phyloP scores from a whole-genome alignment of 1,140 invertebrate species.

The Drosophila mojavensis region DNA sequence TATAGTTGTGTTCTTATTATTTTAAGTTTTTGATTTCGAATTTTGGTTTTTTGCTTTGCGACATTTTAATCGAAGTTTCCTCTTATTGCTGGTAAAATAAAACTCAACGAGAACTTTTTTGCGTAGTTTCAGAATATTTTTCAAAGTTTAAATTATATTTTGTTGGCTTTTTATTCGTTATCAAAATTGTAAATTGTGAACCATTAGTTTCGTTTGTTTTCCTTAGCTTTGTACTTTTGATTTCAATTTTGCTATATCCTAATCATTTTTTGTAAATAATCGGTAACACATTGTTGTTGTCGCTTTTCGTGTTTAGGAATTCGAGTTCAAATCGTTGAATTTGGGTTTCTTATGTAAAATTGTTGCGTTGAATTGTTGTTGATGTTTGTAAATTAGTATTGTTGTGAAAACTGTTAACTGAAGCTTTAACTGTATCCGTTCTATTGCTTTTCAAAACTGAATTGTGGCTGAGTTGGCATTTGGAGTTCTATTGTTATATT shows the following conservation, averaged over 20 bases:
- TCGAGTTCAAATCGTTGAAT: slow-evolving; percentile 14
- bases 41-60: not conserved
- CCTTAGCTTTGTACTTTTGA: slow-evolving; percentile 74
- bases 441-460: slow-evolving; percentile 75
- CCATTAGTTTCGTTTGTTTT: slow-evolving; percentile 31
- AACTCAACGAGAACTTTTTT: not conserved
- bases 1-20: too few species aligned
- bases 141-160: too few species aligned
- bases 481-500: slow-evolving; percentile 56
- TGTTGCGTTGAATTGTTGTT: slow-evolving; percentile 27
- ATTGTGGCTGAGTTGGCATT: slow-evolving; percentile 57
- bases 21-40: too few species aligned
- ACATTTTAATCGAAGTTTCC: not conserved
- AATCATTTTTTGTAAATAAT: slow-evolving; percentile 7
- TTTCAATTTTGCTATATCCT: slow-evolving; percentile 65
- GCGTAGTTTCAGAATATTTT: not conserved
- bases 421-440: slow-evolving; percentile 59
- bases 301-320: not conserved
- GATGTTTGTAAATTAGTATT: slow-evolving; percentile 25
- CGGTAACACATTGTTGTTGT: not conserved
- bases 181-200: slow-evolving; percentile 26
- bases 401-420: slow-evolving; percentile 23
- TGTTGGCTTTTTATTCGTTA: slow-evolving; percentile 1
- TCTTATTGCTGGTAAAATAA: too few species aligned
- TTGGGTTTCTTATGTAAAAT: too few species aligned